phyloP scores from a whole-genome alignment of 2,888 invertebrate genomes.

The Platycheirus rosarum region DNA sequence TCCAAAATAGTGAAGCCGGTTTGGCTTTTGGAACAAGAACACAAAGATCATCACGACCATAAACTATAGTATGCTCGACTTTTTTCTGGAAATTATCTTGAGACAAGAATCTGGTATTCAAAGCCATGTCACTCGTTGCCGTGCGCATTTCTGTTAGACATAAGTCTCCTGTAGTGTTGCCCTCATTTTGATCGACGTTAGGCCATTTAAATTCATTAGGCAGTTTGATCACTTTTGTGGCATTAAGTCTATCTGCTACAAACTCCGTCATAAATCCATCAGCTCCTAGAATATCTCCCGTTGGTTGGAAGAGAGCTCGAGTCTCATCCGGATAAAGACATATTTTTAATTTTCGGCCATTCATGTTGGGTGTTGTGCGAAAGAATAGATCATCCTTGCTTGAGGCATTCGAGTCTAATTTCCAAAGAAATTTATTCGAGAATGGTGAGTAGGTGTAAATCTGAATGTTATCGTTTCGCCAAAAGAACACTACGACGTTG shows the following conservation, averaged over 20 bases:
- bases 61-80: conserved; percentile 84
- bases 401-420: conserved; percentile 70
- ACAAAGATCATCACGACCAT: conserved; percentile 84
- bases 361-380: conserved; percentile 78
- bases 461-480: conserved; percentile 79
- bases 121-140: conserved; percentile 83
- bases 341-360: conserved; percentile 78
- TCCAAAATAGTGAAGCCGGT: conserved; percentile 83
- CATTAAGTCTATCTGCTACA: conserved; percentile 82
- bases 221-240: conserved; percentile 81
- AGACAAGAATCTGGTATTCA: conserved; percentile 84
- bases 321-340: conserved; percentile 82
- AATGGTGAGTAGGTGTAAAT: conserved; percentile 84
- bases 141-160: conserved; percentile 77
- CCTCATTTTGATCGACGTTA: background rate
- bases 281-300: conserved; percentile 80
- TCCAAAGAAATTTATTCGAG: conserved; percentile 81
- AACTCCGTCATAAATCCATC: conserved; percentile 82
- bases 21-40: conserved; percentile 84
- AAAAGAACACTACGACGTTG: conserved; percentile 81
- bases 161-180: conserved; percentile 76
- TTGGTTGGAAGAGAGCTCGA: conserved; percentile 80
- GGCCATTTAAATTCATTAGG: conserved; percentile 68
- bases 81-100: conserved; percentile 83
- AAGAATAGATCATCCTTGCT: conserved; percentile 78